Conservation (phyloP, 2,888 invertebrate genomes). For the Lasioglossum zephyrum region DNA sequence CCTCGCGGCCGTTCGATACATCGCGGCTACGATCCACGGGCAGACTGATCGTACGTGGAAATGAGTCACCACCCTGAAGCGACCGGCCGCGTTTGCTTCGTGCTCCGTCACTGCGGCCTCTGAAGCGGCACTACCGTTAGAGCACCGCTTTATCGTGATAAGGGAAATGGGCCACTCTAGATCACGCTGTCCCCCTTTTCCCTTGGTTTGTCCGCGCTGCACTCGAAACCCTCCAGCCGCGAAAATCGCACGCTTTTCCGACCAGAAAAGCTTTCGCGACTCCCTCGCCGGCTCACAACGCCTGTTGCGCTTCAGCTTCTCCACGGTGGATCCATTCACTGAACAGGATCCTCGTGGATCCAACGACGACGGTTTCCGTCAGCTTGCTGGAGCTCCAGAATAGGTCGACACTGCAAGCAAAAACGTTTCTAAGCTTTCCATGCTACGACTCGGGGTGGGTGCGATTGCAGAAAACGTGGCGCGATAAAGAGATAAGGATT, state of each 20-base stretch:
- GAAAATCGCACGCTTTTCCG: constrained; percentile 9
- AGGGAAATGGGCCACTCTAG: constrained; percentile 75
- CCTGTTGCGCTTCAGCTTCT: constrained; percentile 1
- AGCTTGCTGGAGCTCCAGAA: neutral
- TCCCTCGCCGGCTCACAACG: neutral
- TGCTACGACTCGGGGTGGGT: neutral
- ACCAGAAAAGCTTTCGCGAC: neutral
- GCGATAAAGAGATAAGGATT: neutral
- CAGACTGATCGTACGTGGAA: constrained; percentile 57
- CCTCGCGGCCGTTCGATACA: constrained; percentile 46
- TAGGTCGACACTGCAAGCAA: neutral
- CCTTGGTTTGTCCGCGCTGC: neutral
- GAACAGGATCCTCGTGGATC: neutral
- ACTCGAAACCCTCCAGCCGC: neutral
- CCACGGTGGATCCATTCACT: neutral
- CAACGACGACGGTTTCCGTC: no score
- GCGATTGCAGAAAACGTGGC: neutral
- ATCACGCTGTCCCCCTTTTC: constrained; percentile 1
- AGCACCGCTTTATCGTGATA: constrained; percentile 71
- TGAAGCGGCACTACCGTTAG: constrained; percentile 39
- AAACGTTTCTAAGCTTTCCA: neutral
- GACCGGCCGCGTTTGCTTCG: constrained; percentile 25
- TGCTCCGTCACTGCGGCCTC: constrained; percentile 31
- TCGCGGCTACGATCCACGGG: constrained; percentile 60
- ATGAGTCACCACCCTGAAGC: constrained; percentile 61